Evolutionary conservation across 2,888 invertebrate genomes (phyloP).

Genomic region (Scaptomyza polygonia): DNA sequence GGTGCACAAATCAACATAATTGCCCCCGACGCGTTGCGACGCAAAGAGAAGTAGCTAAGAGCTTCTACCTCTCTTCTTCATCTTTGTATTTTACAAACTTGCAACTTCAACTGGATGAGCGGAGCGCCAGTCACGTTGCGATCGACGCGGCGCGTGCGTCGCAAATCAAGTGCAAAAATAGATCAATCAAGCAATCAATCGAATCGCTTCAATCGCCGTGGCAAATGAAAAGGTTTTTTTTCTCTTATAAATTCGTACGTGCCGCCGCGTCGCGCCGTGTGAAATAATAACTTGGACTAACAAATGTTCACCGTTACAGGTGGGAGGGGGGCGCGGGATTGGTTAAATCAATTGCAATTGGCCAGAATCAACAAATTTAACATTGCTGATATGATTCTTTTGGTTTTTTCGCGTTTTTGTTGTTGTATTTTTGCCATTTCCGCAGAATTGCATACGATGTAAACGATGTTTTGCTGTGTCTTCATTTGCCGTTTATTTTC

Average conservation of each 20-base stretch:
- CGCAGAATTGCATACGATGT: constrained; percentile 60
- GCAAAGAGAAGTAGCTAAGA: constrained; percentile 10
- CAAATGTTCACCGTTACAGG: constrained; percentile 8
- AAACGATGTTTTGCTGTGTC: constrained; percentile 49
- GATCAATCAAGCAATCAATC: constrained; percentile 82
- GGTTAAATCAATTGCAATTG: constrained; percentile 52
- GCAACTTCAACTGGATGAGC: constrained; percentile 37
- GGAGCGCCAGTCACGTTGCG: constrained; percentile 76
- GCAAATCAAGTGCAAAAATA: constrained; percentile 82
- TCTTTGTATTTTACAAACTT: neutral
- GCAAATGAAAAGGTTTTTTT: constrained; percentile 57
- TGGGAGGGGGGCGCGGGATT: neutral
- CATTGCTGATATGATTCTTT: constrained; percentile 65
- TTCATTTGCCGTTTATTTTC: constrained; percentile 36
- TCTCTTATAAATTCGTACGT: constrained; percentile 39
- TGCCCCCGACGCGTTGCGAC: constrained; percentile 51
- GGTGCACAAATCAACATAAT: constrained; percentile 77
- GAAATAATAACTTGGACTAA: constrained; percentile 24
- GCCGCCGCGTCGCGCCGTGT: constrained; percentile 45
- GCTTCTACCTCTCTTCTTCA: constrained; percentile 4
- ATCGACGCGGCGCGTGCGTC: constrained; percentile 75
- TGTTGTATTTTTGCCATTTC: constrained; percentile 49
- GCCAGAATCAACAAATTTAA: constrained; percentile 54
- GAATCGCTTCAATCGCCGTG: constrained; percentile 63
- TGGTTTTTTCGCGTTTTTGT: neutral